phyloP scores from a whole-genome alignment of 2,797 vertebrate genomes.

The Hypotaenidia philippensis region DNA sequence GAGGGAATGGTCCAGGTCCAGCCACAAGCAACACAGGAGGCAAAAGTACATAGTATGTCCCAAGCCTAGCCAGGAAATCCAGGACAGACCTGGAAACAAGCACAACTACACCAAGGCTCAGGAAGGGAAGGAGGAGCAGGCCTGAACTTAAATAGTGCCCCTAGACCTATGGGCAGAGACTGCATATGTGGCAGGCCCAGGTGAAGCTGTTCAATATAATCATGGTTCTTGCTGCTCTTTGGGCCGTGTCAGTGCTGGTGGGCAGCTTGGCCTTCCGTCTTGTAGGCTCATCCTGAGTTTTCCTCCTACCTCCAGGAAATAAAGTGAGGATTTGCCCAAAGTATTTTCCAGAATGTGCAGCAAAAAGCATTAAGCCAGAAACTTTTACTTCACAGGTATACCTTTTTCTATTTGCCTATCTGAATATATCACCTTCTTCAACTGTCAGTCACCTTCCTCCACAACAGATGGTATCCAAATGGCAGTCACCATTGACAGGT shows the following conservation, averaged over 20 bases:
- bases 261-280: not conserved
- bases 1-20: not conserved
- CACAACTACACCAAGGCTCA: rapidly evolving
- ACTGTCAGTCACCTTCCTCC: not conserved
- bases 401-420: not conserved
- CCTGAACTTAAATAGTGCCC: not conserved
- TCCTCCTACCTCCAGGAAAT: not conserved
- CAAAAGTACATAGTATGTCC: rapidly evolving
- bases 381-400: not conserved
- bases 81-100: not conserved
- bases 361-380: not conserved
- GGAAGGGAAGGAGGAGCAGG: rapidly evolving
- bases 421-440: not conserved
- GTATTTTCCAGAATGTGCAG: not conserved
- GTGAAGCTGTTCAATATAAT: not conserved
- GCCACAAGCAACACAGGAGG: not conserved
- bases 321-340: not conserved
- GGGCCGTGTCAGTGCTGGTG: not conserved
- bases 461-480: not conserved
- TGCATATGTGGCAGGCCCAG: not conserved
- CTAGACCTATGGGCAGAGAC: no score
- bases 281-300: not conserved
- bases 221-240: not conserved
- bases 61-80: not conserved
- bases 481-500: not conserved